Percentiles rank a stretch among this genome's conserved stretches.
These are phyloP conservation scores for Atherinomorus stipes DNA, from an alignment of 2,113 vertebrate species.

Conservation along the genomic window DNA sequence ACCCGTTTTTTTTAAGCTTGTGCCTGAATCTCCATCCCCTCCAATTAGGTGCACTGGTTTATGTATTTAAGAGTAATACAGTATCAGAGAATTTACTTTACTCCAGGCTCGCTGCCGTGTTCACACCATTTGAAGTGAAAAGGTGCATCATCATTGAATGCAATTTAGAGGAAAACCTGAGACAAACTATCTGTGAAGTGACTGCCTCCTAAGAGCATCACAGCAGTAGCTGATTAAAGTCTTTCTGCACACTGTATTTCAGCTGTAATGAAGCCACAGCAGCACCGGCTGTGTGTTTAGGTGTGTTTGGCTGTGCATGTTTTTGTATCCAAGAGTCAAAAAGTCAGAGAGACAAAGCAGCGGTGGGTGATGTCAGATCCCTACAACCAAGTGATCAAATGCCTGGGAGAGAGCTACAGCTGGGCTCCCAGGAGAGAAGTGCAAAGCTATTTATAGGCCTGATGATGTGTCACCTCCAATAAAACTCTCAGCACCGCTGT, in stretches of 20 bases:
- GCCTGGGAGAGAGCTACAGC: slow-evolving; percentile 59
- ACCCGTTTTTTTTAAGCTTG: slow-evolving; percentile 42
- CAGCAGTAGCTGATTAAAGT: slow-evolving; percentile 15
- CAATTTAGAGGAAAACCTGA: slow-evolving; percentile 30
- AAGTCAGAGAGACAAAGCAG: slow-evolving; percentile 46
- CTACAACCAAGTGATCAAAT: slow-evolving; percentile 71
- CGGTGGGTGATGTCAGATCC: slow-evolving; percentile 55
- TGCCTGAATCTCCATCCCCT: slow-evolving; percentile 20
- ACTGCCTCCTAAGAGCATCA: slow-evolving; percentile 22
- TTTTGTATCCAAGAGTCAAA: slow-evolving; percentile 44
- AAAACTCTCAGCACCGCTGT: slow-evolving; percentile 48
- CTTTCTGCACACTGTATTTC: not conserved
- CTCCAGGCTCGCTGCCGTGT: not conserved
- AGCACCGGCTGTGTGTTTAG: not conserved
- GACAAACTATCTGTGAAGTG: slow-evolving; percentile 3
- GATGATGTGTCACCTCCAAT: slow-evolving; percentile 72
- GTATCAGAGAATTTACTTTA: slow-evolving; percentile 25
- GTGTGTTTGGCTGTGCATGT: not conserved
- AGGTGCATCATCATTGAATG: slow-evolving; percentile 41
- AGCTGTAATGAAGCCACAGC: slow-evolving; percentile 24
- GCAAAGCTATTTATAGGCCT: slow-evolving; percentile 73
- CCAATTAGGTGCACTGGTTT: slow-evolving; percentile 45
- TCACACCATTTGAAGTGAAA: slow-evolving; percentile 18
- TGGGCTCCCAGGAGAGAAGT: slow-evolving; percentile 64
- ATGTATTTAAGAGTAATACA: slow-evolving; percentile 36